These are phyloP conservation scores for Villa cingulata DNA, from an alignment of 2,888 invertebrate species.

Conservation along the genomic window DNA sequence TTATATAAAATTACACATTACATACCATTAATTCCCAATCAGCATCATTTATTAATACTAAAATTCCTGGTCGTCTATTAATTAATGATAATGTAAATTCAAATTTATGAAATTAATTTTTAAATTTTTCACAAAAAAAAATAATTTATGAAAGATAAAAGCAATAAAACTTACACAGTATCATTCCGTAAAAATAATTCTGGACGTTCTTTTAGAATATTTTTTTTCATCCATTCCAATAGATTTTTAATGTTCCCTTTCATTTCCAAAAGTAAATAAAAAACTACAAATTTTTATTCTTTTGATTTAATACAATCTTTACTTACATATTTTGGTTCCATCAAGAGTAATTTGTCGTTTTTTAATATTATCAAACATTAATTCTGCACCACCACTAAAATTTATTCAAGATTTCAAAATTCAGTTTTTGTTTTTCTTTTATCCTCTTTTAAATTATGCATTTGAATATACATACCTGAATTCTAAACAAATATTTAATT, in stretches of 20 bases:
- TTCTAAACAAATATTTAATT: neutral
- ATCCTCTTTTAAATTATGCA: too few species aligned
- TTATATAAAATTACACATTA: neutral
- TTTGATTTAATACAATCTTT: neutral
- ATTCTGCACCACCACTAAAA: conserved; percentile 77
- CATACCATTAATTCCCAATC: conserved; percentile 81
- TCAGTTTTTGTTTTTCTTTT: too few species aligned
- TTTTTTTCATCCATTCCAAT: conserved; percentile 71
- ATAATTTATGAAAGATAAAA: neutral
- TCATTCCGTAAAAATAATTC: conserved; percentile 49
- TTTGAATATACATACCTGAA: neutral
- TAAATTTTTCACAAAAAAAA: conserved; percentile 13
- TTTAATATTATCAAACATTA: conserved; percentile 75
- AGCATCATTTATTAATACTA: conserved; percentile 85
- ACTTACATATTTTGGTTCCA: conserved; percentile 35
- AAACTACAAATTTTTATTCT: conserved; percentile 15
- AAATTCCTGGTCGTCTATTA: conserved; percentile 65
- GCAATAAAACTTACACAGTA: conserved; percentile 27
- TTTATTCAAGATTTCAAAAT: conserved; percentile 12
- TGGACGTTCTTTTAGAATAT: conserved; percentile 67
- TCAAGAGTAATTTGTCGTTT: conserved; percentile 53
- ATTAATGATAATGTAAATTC: neutral
- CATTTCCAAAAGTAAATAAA: conserved; percentile 21
- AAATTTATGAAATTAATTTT: conserved; percentile 33
- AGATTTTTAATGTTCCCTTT: conserved; percentile 57